Percentiles rank a stretch among this genome's conserved stretches.
These are phyloP conservation scores for Blastobasis lacticolella DNA, from an alignment of 2,888 invertebrate species.

Conservation along the genomic window DNA sequence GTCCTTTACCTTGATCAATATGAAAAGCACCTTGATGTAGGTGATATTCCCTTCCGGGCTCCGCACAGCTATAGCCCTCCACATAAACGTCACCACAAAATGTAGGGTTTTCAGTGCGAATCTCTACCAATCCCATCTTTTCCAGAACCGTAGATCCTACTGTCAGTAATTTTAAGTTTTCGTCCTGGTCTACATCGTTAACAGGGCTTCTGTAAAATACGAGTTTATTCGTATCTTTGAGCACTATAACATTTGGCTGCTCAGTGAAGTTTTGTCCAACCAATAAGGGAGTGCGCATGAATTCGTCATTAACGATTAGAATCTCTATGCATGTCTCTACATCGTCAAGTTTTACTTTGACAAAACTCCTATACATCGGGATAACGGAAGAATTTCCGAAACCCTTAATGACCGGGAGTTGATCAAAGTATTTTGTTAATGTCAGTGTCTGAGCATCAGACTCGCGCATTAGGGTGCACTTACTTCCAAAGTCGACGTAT, in stretches of 20 bases:
- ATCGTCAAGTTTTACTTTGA: slow-evolving; percentile 10
- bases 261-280: slow-evolving; percentile 14
- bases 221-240: slow-evolving; percentile 9
- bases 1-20: slow-evolving; percentile 5
- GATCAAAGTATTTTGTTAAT: slow-evolving; percentile 1
- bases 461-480: slow-evolving; percentile 10
- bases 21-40: slow-evolving; percentile 8
- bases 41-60: slow-evolving; percentile 9
- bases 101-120: not conserved
- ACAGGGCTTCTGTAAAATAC: slow-evolving; percentile 13
- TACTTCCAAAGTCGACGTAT: slow-evolving; percentile 14
- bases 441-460: slow-evolving; percentile 6
- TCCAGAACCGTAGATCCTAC: not conserved
- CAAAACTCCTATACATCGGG: slow-evolving; percentile 8
- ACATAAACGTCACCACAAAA: slow-evolving; percentile 11
- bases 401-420: slow-evolving; percentile 11
- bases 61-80: slow-evolving; percentile 8
- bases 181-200: not conserved
- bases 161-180: not conserved
- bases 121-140: not conserved
- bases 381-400: slow-evolving; percentile 11
- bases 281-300: slow-evolving; percentile 2
- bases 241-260: slow-evolving; percentile 4
- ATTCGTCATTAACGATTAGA: slow-evolving; percentile 6
- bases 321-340: slow-evolving; percentile 6